A percentile compares a stretch with the other conserved stretches of the same genome.
These are phyloP conservation scores for Cetonia aurata DNA, from an alignment of 2,888 invertebrate species.

Conservation along the genomic window DNA sequence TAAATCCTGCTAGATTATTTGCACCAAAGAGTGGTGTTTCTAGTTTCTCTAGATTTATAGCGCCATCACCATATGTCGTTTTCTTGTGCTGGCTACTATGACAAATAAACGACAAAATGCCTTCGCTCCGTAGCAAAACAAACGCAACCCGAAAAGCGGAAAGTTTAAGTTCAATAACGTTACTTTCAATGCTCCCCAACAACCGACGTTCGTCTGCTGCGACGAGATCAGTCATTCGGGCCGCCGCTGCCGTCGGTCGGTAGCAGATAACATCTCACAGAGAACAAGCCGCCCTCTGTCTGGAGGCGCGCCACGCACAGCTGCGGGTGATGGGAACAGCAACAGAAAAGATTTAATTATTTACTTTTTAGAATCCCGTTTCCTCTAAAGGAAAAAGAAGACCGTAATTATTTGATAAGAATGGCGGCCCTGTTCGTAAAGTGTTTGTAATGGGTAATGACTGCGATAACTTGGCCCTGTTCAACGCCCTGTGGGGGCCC, in stretches of 20 bases:
- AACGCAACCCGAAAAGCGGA: constrained; percentile 43
- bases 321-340: constrained; percentile 53
- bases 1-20: constrained; percentile 19
- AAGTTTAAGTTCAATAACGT: constrained; percentile 47
- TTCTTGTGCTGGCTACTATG: constrained; percentile 13
- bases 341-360: constrained; percentile 54
- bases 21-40: not conserved
- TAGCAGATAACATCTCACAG: constrained; percentile 52
- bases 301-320: constrained; percentile 49
- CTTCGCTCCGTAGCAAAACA: constrained; percentile 39
- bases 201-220: constrained; percentile 37
- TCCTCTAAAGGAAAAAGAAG: constrained; percentile 49
- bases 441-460: constrained; percentile 56
- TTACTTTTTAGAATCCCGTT: constrained; percentile 51
- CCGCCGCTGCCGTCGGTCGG: constrained; percentile 49
- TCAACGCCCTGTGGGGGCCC: constrained; percentile 50
- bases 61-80: constrained; percentile 22
- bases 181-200: constrained; percentile 47
- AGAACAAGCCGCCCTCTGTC: constrained; percentile 54
- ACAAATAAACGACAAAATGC: constrained; percentile 17
- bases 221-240: constrained; percentile 51
- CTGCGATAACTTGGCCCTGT: constrained; percentile 52
- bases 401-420: constrained; percentile 57
- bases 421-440: constrained; percentile 55
- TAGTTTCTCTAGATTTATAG: constrained; percentile 22